Conservation (phyloP, 2,113 vertebrate species). For the Serilophus lunatus region DNA sequence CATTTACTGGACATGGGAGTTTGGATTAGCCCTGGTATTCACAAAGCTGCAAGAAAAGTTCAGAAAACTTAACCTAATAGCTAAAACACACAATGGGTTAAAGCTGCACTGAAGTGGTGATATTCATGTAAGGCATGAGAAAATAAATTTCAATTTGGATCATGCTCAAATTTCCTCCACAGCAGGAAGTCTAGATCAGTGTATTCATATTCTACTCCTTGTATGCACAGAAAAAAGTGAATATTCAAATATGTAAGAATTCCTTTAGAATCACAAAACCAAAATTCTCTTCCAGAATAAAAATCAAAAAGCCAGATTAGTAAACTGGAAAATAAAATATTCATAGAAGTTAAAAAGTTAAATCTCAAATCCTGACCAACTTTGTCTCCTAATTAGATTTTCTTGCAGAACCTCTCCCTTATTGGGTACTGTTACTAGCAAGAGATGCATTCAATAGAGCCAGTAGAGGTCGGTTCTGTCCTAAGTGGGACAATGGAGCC, state of each 20-base stretch:
- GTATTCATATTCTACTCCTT: background rate
- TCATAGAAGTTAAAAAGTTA: background rate
- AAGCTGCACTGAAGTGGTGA: background rate
- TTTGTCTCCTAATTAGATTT: background rate
- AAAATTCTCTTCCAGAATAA: background rate
- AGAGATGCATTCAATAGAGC: background rate
- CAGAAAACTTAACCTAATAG: background rate
- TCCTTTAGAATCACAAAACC: background rate
- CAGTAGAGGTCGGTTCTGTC: background rate
- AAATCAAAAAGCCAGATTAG: background rate
- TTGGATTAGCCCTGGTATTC: background rate
- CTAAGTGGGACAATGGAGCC: background rate
- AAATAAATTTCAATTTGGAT: background rate
- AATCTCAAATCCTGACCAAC: background rate
- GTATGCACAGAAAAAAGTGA: background rate
- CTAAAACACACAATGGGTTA: background rate
- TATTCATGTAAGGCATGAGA: background rate
- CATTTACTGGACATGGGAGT: background rate
- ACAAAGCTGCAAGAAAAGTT: background rate
- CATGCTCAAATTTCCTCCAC: background rate
- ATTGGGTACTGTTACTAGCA: background rate
- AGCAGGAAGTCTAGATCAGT: background rate
- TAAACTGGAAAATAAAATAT: background rate
- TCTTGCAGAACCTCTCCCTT: background rate
- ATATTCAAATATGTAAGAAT: background rate